Evolutionary conservation across 92 coral and sea anemone genomes (phyloP), one percentile per base, ranked within the genome.

Genomic region (Porites lobata): DNA sequence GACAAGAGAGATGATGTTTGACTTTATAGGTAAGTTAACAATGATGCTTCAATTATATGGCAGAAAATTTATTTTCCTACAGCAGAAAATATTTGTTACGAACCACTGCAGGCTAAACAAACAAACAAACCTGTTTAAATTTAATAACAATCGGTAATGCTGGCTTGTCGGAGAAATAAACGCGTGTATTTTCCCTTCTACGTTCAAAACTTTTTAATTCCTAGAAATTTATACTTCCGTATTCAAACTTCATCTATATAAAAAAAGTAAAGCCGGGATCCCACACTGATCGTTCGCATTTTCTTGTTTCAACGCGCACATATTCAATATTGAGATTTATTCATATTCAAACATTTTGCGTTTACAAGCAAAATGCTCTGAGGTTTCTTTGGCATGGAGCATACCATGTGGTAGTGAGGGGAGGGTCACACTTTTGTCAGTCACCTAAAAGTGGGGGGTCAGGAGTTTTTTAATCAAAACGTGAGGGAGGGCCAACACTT

Each of bases 21-120:
- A 32, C 57, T 72, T 32, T 38, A 72, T 53, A 32, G 77, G 77
- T 72, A 72, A 72, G 59, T 75, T 75, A 75, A 75, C 29, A 67
- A 67, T 67, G 72, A 67, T 67, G 24, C 72, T 67, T 67, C 72
- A 67, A 67, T 67, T 67, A 29, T n/a, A n/a, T n/a, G 32, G 72
- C 72, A 67, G 72, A 67, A 67, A 21, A 18, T 67, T 67, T 67
- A 67, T 67, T 67, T 67, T 67, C 72, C 72, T 67, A 67, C 72
- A 67, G 72, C 32, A 67, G 72, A 67, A 67, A 22, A 67, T 67
- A 67, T 67, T 67, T 67, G 72, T 67, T 67, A 67, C 26, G 72
- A 67, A 21, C 72, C 72, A 67, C 72, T 67, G 72, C 72, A 67
- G 72, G 72, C 72, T 67, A 67, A 67, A 67, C 72, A 67, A 67